Conservation (phyloP, 2,113 vertebrate genomes). For the Chloebia gouldiae region DNA sequence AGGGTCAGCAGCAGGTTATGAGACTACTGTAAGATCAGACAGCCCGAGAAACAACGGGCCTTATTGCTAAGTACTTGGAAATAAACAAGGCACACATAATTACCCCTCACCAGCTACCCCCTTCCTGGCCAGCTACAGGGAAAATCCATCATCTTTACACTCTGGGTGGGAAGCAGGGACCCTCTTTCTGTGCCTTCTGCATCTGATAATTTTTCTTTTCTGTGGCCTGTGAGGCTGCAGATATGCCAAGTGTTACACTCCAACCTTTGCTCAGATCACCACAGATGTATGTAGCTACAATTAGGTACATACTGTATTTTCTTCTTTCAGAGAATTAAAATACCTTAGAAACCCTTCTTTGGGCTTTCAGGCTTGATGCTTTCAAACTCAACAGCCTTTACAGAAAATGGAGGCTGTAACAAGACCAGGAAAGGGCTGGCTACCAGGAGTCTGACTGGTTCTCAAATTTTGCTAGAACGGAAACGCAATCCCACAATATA, state of each 20-base stretch:
- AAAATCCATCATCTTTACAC: conserved; percentile 51
- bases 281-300: rapidly evolving
- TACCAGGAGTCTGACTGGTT: neutral
- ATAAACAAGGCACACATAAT: conserved; percentile 42
- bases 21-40: conserved; percentile 35
- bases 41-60: conserved; percentile 45
- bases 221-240: neutral
- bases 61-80: conserved; percentile 16
- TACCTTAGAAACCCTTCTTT: neutral
- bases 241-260: neutral
- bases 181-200: neutral
- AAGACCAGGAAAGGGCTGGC: neutral
- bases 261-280: neutral
- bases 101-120: neutral
- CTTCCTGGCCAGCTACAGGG: conserved; percentile 13
- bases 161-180: neutral
- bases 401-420: neutral
- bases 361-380: neutral
- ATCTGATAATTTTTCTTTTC: neutral
- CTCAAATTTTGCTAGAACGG: neutral
- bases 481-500: neutral
- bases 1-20: conserved; percentile 6
- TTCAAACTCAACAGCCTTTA: neutral
- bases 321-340: neutral
- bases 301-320: neutral